Conservation (phyloP, 1,140 invertebrate species). For the Camponotus floridanus region DNA sequence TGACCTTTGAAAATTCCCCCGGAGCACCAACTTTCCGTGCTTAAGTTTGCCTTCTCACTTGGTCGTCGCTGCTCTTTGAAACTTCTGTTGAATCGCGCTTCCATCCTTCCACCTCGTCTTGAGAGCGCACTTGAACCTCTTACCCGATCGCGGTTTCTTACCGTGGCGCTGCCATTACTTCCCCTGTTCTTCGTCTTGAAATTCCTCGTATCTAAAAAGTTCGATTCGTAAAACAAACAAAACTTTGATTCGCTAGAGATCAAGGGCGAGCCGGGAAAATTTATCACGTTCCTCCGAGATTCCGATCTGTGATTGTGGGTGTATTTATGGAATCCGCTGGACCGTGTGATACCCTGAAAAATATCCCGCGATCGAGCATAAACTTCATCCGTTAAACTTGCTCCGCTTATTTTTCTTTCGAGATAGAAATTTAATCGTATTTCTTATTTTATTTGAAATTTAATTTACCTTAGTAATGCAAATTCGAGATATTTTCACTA, state of each 20-base stretch:
- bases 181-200: slow-evolving; percentile 37
- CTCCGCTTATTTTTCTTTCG: not conserved
- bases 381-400: not conserved
- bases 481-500: slow-evolving; percentile 1
- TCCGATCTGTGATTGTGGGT: not conserved
- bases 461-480: not conserved
- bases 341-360: not conserved
- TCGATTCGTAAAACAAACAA: slow-evolving; percentile 40
- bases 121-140: slow-evolving; percentile 59
- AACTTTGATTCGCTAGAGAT: slow-evolving; percentile 32
- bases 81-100: slow-evolving; percentile 48
- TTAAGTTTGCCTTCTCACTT: slow-evolving; percentile 49
- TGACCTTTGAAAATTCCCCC: slow-evolving; percentile 55
- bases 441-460: not conserved
- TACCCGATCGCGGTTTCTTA: slow-evolving; percentile 53
- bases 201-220: slow-evolving; percentile 39
- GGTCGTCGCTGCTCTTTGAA: slow-evolving; percentile 51
- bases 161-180: slow-evolving; percentile 40
- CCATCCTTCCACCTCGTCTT: slow-evolving; percentile 31
- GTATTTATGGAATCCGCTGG: slow-evolving; percentile 17
- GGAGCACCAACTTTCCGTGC: slow-evolving; percentile 24
- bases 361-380: not conserved
- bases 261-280: slow-evolving; percentile 24
- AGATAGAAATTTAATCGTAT: not conserved
- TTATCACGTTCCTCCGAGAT: slow-evolving; percentile 19